Evolutionary conservation across 92 coral and sea anemone species (phyloP).

Genomic region (Scolanthus callimorphus): DNA sequence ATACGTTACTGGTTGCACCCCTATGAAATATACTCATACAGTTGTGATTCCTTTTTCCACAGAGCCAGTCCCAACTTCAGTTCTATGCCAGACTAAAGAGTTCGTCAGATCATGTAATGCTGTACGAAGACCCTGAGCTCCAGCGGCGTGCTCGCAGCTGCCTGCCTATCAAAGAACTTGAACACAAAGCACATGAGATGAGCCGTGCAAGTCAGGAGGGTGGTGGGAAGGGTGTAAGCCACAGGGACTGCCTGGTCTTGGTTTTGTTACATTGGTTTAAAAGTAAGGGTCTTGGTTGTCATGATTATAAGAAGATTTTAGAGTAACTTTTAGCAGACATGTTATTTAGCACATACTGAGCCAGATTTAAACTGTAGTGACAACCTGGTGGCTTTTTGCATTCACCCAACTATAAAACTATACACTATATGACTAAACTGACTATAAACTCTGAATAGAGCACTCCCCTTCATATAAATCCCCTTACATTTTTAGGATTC

Average conservation of each 20-base stretch:
- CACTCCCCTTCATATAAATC: too few species aligned
- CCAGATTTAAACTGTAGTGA: too few species aligned
- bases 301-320: too few species aligned
- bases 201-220: slow-evolving; percentile 51
- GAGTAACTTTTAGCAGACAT: too few species aligned
- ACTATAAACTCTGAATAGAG: too few species aligned
- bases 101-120: slow-evolving; percentile 61
- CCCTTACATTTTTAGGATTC: too few species aligned
- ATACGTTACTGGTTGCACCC: too few species aligned
- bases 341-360: too few species aligned
- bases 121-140: slow-evolving; percentile 70
- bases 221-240: slow-evolving; percentile 62
- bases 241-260: slow-evolving; percentile 72
- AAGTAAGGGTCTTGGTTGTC: slow-evolving; percentile 21
- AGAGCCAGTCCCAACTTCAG: slow-evolving; percentile 18
- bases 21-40: too few species aligned
- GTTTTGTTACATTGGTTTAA: slow-evolving; percentile 85
- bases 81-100: slow-evolving; percentile 72
- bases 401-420: too few species aligned
- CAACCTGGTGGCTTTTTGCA: too few species aligned
- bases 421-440: too few species aligned
- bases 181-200: slow-evolving; percentile 57
- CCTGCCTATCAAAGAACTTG: slow-evolving; percentile 70
- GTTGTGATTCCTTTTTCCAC: neutral
- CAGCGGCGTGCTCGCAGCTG: slow-evolving; percentile 60